These are phyloP conservation scores for Propsilocerus akamusi DNA, from an alignment of 1,140 invertebrate species.

Conservation along the genomic window DNA sequence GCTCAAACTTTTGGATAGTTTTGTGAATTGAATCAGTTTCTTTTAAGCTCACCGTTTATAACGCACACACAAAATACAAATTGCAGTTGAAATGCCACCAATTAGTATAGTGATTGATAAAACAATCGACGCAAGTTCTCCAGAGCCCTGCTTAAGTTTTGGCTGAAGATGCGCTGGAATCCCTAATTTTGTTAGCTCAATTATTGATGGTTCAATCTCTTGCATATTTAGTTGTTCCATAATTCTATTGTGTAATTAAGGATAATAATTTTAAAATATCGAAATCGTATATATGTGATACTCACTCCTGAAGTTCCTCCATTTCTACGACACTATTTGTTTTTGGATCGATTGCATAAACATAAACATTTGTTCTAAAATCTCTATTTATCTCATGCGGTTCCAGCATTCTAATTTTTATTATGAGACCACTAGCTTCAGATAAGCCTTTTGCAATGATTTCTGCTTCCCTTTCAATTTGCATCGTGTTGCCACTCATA, in stretches of 20 bases:
- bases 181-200: slow-evolving; percentile 32
- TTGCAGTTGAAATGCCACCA: slow-evolving; percentile 51
- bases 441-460: slow-evolving; percentile 50
- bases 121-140: slow-evolving; percentile 56
- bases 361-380: slow-evolving; percentile 63
- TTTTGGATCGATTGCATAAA: slow-evolving; percentile 64
- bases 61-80: slow-evolving; percentile 56
- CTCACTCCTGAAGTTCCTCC: slow-evolving; percentile 54
- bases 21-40: slow-evolving; percentile 3
- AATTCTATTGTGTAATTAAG: not conserved
- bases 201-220: slow-evolving; percentile 28
- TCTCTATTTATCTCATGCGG: slow-evolving; percentile 40
- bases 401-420: slow-evolving; percentile 56
- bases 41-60: slow-evolving; percentile 34
- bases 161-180: slow-evolving; percentile 11
- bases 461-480: slow-evolving; percentile 47
- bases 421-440: slow-evolving; percentile 53
- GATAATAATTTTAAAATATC: not conserved
- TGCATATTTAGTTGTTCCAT: slow-evolving; percentile 5
- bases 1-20: not conserved
- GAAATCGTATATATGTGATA: slow-evolving; percentile 4
- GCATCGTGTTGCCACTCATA: slow-evolving; percentile 48
- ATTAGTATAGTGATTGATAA: slow-evolving; percentile 59
- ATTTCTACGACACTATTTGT: slow-evolving; percentile 65
- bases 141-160: slow-evolving; percentile 10